phyloP scores from a whole-genome alignment of 1,140 invertebrate species.

The Ladona fulva region DNA sequence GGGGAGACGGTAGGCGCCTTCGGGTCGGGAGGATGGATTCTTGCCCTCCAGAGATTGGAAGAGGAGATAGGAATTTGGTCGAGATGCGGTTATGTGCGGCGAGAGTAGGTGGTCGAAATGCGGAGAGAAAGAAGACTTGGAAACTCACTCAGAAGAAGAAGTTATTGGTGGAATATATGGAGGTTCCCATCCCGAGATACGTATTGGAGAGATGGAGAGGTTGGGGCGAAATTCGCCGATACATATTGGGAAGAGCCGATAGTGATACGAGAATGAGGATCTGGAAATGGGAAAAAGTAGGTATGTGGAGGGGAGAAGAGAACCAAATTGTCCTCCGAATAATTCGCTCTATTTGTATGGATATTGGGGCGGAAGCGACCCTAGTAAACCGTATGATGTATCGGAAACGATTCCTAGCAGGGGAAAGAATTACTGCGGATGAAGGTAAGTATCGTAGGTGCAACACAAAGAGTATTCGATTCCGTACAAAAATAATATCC shows the following conservation, averaged over 20 bases:
- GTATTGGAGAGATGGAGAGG: background rate
- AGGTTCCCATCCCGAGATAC: too few relatives aligned
- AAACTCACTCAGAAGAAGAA: too few relatives aligned
- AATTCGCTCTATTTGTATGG: background rate
- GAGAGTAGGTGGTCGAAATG: background rate
- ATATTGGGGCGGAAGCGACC: background rate
- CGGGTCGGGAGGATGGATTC: too few relatives aligned
- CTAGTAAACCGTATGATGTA: background rate
- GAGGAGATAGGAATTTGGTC: background rate
- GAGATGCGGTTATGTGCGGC: background rate
- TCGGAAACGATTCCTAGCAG: background rate
- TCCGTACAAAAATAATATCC: too few relatives aligned
- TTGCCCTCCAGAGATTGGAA: too few relatives aligned
- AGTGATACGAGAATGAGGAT: background rate
- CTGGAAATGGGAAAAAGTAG: background rate
- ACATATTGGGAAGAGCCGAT: background rate
- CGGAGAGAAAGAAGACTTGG: too few relatives aligned
- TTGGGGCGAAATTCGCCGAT: background rate
- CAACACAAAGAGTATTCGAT: too few relatives aligned
- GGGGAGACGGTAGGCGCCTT: too few relatives aligned
- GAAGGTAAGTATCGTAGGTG: too few relatives aligned
- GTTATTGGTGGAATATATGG: too few relatives aligned
- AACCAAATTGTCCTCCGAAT: background rate
- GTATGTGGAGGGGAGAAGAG: background rate
- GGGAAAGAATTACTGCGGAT: too few relatives aligned